Evolutionary conservation across 2,888 invertebrate genomes (phyloP).

Genomic region (Iselma pallidipennis): DNA sequence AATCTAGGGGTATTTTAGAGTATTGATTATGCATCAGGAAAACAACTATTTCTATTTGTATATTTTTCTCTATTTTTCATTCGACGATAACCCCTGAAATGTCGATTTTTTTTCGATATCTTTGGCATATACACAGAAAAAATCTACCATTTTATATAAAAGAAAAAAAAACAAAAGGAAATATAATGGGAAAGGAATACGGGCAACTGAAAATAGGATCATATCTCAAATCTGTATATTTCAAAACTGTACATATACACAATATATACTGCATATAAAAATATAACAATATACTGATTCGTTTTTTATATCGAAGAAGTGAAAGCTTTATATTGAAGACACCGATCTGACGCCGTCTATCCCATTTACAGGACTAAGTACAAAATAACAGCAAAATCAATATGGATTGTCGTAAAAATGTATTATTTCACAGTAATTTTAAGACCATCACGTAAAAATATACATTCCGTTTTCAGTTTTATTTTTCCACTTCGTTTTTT

Average conservation of each 20-base stretch:
- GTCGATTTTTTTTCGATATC: neutral
- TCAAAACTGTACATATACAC: too few relatives aligned
- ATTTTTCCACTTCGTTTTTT: too few relatives aligned
- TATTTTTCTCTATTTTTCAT: neutral
- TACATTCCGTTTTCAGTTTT: too few relatives aligned
- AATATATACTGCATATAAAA: too few relatives aligned
- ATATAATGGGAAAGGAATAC: neutral
- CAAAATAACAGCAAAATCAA: too few relatives aligned
- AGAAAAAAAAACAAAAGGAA: neutral
- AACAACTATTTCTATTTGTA: neutral
- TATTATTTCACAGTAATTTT: too few relatives aligned
- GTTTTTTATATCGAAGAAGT: constrained; percentile 13
- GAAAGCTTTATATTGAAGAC: too few relatives aligned
- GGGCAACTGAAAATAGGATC: neutral
- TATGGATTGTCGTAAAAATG: too few relatives aligned
- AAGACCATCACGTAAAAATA: too few relatives aligned
- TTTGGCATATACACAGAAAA: neutral
- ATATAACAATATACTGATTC: constrained; percentile 2
- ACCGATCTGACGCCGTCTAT: too few relatives aligned
- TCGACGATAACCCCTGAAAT: neutral
- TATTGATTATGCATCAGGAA: neutral
- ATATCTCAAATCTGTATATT: too few relatives aligned
- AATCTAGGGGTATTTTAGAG: neutral
- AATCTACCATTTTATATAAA: neutral
- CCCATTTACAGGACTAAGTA: too few relatives aligned